Percentiles rank a stretch among this genome's conserved stretches.
These are phyloP conservation scores for Cryptocephalus moraei DNA, from an alignment of 2,888 invertebrate genomes.

Conservation along the genomic window DNA sequence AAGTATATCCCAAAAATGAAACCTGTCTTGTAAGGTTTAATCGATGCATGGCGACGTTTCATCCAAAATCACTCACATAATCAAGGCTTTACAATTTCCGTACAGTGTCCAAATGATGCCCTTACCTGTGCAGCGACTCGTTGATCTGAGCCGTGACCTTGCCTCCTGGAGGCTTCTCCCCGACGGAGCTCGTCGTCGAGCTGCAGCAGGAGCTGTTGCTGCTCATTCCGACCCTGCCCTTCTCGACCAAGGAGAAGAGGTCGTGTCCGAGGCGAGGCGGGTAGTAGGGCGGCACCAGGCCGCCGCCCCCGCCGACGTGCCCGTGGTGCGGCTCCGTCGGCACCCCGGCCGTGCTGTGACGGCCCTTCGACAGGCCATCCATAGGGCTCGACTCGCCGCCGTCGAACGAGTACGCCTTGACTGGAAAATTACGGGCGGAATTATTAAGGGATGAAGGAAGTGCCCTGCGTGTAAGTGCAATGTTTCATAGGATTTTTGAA, in stretches of 20 bases:
- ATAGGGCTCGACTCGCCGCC: conserved; percentile 63
- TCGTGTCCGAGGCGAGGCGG: conserved; percentile 29
- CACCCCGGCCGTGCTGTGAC: neutral
- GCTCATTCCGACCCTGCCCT: conserved; percentile 39
- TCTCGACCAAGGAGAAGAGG: conserved; percentile 43
- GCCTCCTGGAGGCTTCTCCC: conserved; percentile 28
- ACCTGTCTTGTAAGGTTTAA: no score
- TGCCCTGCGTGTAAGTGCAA: no score
- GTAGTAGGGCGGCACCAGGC: neutral
- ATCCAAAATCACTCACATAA: no score
- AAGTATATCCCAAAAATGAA: no score
- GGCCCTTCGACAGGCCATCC: conserved; percentile 34
- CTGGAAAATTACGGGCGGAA: conserved; percentile 38
- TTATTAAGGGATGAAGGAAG: no score
- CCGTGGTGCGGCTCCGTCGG: neutral
- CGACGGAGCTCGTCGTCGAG: conserved; percentile 46
- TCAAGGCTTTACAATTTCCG: no score
- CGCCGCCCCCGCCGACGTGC: neutral
- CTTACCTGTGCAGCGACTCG: conserved; percentile 10
- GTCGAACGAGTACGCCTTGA: conserved; percentile 51
- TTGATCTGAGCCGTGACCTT: conserved; percentile 31
- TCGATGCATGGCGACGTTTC: no score
- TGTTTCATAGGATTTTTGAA: no score
- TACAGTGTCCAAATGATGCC: no score
- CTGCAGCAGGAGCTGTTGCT: conserved; percentile 43